Evolutionary conservation across 2,888 invertebrate genomes (phyloP), one percentile per base, ranked within the genome.

Genomic region (Conus canariensis): DNA sequence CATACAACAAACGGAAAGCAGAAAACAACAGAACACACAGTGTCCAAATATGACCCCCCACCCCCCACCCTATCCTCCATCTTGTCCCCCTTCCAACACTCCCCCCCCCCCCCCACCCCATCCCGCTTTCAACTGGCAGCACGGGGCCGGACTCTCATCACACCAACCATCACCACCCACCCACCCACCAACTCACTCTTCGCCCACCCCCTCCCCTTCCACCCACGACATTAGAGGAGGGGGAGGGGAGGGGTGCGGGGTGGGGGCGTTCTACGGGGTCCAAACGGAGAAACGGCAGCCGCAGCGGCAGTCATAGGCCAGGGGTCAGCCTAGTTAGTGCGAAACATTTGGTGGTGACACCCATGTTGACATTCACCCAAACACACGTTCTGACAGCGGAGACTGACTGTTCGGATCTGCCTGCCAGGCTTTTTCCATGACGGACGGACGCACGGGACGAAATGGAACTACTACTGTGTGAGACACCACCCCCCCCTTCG

Each of bases 321-420:
- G 58, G 25, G 82, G 82, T 82, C 56, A 82, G 56, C 19, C 19
- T 56, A 19, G 82, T 82, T 82, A 82, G 82, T 58, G 82, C 22
- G 82, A 82, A 19, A 56, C 82, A 19, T 16, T 82, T 82, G 9
- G 10, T 22, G 82, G 82, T 82, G 82, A 82, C 82, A 82, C 82
- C 82, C 82, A 56, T 58, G 56, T 82, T 86, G 86, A 86, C 86
- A 86, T 86, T 86, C 86, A 67, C 86, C 86, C 86, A 86, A 86
- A 64, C 86, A 86, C 64, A 45, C 19, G 10, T 10, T 30, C 30
- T 30, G 77, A 30, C 30, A 30, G 77, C 30, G 60, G 60, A 16
- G 60, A 16, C 12, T 64, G 60, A 64, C 60, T 64, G 60, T 16
- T 16, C 60, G 10, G 60, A 16, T 16, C 60, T 64, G 10, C 16